Percentiles rank a stretch among this genome's conserved stretches.
These are phyloP conservation scores for Oreochromis grahami DNA, from an alignment of 2,797 vertebrate genomes.

Conservation along the genomic window DNA sequence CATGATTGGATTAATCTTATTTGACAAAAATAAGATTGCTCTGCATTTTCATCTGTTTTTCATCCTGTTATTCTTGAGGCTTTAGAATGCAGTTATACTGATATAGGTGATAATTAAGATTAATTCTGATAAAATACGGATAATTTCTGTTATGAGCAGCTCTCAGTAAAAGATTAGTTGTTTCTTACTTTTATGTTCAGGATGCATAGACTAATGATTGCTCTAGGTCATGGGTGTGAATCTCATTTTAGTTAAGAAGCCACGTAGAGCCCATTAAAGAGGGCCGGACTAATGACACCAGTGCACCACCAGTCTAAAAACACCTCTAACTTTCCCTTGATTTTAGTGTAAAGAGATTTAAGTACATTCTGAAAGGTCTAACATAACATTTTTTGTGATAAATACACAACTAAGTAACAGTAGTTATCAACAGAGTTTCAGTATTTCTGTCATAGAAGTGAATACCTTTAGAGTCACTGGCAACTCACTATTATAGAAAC, in stretches of 20 bases:
- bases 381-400: background rate
- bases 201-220: background rate
- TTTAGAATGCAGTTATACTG: background rate
- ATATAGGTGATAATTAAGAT: background rate
- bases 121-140: rapidly evolving
- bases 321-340: rapidly evolving
- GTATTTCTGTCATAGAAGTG: background rate
- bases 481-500: background rate
- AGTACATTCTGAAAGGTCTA: background rate
- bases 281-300: rapidly evolving
- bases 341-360: background rate
- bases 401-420: no score
- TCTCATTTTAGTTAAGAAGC: background rate
- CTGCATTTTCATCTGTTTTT: rapidly evolving
- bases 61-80: background rate
- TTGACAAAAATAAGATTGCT: background rate
- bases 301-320: background rate
- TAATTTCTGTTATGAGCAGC: background rate
- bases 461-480: background rate
- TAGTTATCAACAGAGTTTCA: background rate
- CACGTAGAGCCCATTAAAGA: background rate
- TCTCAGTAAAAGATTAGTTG: background rate
- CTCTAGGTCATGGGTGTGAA: rapidly evolving
- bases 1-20: background rate
- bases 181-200: background rate